Conservation (phyloP, 2,113 vertebrate genomes). For the Odocoileus virginianus region DNA sequence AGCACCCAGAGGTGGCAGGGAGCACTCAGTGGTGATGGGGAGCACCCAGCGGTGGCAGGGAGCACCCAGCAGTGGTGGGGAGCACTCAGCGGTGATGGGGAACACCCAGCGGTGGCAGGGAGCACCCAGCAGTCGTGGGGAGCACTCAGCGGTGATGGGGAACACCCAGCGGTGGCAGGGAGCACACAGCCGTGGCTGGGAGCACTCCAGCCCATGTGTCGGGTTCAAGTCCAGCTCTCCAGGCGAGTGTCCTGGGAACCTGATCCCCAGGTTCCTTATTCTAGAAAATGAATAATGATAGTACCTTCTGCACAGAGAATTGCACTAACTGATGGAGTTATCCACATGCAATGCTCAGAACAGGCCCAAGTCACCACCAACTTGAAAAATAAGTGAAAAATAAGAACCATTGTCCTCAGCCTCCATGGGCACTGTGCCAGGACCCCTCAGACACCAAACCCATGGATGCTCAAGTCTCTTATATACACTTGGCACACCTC, state of each 20-base stretch:
- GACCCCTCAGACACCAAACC: not conserved
- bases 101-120: fast-evolving
- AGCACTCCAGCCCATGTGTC: not conserved
- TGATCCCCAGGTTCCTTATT: not conserved
- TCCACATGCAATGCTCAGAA: not conserved
- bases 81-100: fast-evolving
- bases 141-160: not conserved
- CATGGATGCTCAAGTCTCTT: not conserved
- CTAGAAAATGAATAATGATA: not conserved
- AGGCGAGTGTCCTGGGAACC: not conserved
- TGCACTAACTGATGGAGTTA: not conserved
- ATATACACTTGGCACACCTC: not conserved
- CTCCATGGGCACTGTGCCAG: not conserved
- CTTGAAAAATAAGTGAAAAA: not conserved
- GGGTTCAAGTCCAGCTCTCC: not conserved
- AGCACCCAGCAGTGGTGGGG: fast-evolving
- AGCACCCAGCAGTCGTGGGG: fast-evolving
- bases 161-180: fast-evolving
- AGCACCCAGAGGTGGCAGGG: fast-evolving
- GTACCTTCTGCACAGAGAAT: not conserved
- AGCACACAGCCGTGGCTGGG: fast-evolving
- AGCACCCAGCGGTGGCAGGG: not conserved
- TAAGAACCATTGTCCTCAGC: not conserved
- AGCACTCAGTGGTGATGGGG: fast-evolving
- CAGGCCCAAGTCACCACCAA: too few relatives aligned